These are phyloP conservation scores for Timema podura DNA, from an alignment of 2,888 invertebrate species.

Conservation along the genomic window DNA sequence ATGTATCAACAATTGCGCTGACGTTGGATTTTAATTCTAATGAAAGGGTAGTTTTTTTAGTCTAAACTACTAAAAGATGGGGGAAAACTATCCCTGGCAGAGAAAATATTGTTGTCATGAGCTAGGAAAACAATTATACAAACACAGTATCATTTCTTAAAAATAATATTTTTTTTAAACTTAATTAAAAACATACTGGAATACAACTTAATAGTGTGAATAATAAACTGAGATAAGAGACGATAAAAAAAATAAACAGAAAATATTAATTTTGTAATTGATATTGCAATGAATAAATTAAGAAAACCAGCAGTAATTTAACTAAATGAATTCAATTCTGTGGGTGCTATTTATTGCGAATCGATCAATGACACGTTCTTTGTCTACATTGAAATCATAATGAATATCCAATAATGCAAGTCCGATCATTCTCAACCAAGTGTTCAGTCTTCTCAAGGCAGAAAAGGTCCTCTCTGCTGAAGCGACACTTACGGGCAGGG, in stretches of 20 bases:
- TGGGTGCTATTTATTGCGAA: slow-evolving; percentile 4
- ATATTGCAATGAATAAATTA: not conserved
- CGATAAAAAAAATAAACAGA: not conserved
- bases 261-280: slow-evolving; percentile 4
- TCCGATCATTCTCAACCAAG: not conserved
- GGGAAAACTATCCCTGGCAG: no score
- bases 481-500: slow-evolving; percentile 1
- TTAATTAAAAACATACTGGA: no score
- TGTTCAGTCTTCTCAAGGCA: slow-evolving; percentile 2
- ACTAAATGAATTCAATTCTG: not conserved
- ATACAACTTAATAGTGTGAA: no score
- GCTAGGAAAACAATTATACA: no score
- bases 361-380: not conserved
- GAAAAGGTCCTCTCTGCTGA: slow-evolving; percentile 6
- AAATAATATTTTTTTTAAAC: no score
- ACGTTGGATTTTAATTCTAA: no score
- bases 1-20: no score
- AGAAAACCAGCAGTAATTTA: not conserved
- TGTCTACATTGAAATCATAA: not conserved
- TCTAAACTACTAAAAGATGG: no score
- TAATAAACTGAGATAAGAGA: no score
- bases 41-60: no score
- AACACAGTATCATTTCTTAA: no score
- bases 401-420: slow-evolving; percentile 1
- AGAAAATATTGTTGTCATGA: no score